phyloP scores from a whole-genome alignment of 2,888 invertebrate genomes.

The Euclidia mi region DNA sequence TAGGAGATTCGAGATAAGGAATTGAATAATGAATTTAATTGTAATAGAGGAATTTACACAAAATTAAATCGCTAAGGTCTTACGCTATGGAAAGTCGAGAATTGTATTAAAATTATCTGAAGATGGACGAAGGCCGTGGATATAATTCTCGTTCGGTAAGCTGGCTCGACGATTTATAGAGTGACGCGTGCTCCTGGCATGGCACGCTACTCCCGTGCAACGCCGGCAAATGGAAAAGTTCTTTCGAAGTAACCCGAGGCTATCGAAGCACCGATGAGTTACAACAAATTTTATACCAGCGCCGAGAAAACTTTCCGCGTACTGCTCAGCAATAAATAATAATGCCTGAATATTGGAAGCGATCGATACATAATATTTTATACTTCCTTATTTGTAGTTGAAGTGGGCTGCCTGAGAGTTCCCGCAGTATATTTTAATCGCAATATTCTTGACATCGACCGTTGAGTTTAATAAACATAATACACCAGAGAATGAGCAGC shows the following conservation, averaged over 20 bases:
- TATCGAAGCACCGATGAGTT: slow-evolving; percentile 67
- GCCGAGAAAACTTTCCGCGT: slow-evolving; percentile 71
- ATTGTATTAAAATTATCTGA: slow-evolving; percentile 28
- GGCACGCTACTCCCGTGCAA: slow-evolving; percentile 57
- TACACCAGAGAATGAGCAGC: slow-evolving; percentile 65
- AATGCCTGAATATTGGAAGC: slow-evolving; percentile 68
- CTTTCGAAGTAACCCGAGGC: slow-evolving; percentile 67
- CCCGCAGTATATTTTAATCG: slow-evolving; percentile 36
- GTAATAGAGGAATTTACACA: slow-evolving; percentile 25
- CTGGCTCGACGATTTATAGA: slow-evolving; percentile 70
- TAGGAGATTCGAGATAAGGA: slow-evolving; percentile 40
- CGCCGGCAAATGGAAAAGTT: slow-evolving; percentile 77
- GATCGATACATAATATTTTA: slow-evolving; percentile 71
- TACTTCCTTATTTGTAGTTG: slow-evolving; percentile 64
- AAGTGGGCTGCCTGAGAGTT: slow-evolving; percentile 37
- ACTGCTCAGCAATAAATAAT: slow-evolving; percentile 77
- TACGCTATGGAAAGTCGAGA: slow-evolving; percentile 26
- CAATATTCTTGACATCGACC: slow-evolving; percentile 36
- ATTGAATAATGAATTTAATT: slow-evolving; percentile 46
- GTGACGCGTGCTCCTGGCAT: slow-evolving; percentile 64
- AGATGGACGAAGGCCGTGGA: slow-evolving; percentile 38
- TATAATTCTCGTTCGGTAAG: slow-evolving; percentile 53
- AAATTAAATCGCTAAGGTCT: slow-evolving; percentile 20
- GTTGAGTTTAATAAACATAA: slow-evolving; percentile 63
- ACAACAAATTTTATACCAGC: slow-evolving; percentile 77